phyloP scores from a whole-genome alignment of 2,113 vertebrate genomes.

The Vombatus ursinus region DNA sequence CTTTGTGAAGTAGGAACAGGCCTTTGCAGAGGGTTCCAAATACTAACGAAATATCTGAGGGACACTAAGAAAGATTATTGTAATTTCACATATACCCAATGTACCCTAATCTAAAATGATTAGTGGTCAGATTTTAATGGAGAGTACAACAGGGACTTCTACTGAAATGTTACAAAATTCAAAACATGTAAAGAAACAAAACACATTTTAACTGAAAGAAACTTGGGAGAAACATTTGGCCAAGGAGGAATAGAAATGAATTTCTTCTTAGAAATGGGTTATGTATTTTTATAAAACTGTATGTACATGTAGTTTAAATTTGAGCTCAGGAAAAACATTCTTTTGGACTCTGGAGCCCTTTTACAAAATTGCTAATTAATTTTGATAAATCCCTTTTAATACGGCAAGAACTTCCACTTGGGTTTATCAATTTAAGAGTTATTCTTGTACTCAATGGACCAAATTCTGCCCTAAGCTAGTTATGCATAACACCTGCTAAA shows the following conservation, averaged over 20 bases:
- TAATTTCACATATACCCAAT: slow-evolving; percentile 13
- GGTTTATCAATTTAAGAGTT: slow-evolving; percentile 68
- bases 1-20: background rate
- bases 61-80: background rate
- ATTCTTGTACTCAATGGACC: slow-evolving; percentile 62
- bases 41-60: background rate
- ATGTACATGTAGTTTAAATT: slow-evolving; percentile 41
- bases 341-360: slow-evolving; percentile 59
- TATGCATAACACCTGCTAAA: slow-evolving; percentile 71
- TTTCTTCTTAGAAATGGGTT: slow-evolving; percentile 53
- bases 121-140: slow-evolving; percentile 3
- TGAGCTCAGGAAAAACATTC: slow-evolving; percentile 51
- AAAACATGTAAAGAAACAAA: slow-evolving; percentile 15
- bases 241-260: slow-evolving; percentile 59
- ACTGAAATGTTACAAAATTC: background rate
- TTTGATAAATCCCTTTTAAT: slow-evolving; percentile 74
- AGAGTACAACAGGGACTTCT: background rate
- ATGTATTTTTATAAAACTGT: slow-evolving; percentile 42
- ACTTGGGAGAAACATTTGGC: slow-evolving; percentile 30
- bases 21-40: background rate
- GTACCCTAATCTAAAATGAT: slow-evolving; percentile 72
- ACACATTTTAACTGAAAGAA: slow-evolving; percentile 41
- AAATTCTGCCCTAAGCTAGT: slow-evolving; percentile 67
- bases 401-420: slow-evolving; percentile 61
- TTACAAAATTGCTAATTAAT: slow-evolving; percentile 76